Base-by-base conservation (phyloP, 2,888 invertebrate species). In the Fragum fragum region DNA sequence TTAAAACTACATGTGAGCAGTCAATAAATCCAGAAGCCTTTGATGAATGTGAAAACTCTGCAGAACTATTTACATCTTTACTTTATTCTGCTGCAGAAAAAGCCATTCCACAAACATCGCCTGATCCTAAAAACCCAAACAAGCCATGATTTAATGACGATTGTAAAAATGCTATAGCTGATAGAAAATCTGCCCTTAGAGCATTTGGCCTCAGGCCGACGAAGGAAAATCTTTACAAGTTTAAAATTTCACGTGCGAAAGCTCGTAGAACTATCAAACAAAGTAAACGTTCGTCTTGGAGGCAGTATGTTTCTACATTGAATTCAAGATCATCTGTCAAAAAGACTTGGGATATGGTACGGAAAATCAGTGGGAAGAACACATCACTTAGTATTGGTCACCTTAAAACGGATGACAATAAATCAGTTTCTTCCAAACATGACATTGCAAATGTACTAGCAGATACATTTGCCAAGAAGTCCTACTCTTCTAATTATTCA, bases 241-340 rank as follows among this genome's bases (percentile, higher is more conserved):
- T 59, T 26, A 59, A 59, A 59, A 59, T 59, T 59, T 23, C 59
- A 2, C 59, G 59, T 28, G 59, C 59, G 6, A 59, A 26, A 59
- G 59, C 59, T 5, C 59, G 59, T 3, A 6, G 28, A 1, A 59
- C 59, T 7, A 28, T 59, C 0, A 28, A 36, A 36, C 32, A 36
- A 36, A 36, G 32, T 36, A 36, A 36, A 9, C 32, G 32, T 36
- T 36, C 32, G 32, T 36, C 32, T 36, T 36, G 32, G 32, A 36
- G 32, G 9, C 32, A 36, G 32, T 36, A 36, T 36, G 59, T 59
- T 9, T 59, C 59, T 26, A 59, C 26, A 59, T 59, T 57, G 28
- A 59, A 59, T 59, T 59, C 59, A 26, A 59, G 59, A 59, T 59
- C 59, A 16, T 59, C 59, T 28, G 59, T 59, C 59, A 59, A 59